Evolutionary conservation across 2,888 invertebrate species (phyloP).

Genomic region (Hypolimnas misippus): DNA sequence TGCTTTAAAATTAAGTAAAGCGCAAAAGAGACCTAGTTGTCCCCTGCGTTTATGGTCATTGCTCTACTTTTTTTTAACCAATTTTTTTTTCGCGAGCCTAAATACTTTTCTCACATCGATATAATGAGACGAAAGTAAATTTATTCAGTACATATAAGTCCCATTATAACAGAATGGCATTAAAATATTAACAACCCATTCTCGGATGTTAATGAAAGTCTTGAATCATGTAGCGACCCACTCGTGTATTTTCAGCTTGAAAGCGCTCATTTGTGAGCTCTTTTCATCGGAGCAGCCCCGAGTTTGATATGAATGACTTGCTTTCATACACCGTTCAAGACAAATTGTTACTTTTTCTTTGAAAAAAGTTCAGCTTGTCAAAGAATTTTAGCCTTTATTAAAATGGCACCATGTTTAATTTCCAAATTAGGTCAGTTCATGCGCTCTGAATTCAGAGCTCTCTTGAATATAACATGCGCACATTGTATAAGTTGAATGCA

Average conservation of each 20-base stretch:
- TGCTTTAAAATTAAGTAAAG: no score
- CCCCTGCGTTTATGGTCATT: no score
- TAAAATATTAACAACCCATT: background rate
- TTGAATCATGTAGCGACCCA: constrained; percentile 18
- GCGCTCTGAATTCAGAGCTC: background rate
- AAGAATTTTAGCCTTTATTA: background rate
- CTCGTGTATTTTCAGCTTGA: constrained; percentile 18
- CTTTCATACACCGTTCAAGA: constrained; percentile 18
- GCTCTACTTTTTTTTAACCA: no score
- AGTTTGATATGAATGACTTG: constrained; percentile 28
- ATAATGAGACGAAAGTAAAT: no score
- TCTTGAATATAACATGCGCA: background rate
- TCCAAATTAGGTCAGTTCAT: background rate
- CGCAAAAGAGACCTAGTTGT: no score
- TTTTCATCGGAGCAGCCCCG: constrained; percentile 19
- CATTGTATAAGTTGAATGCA: background rate
- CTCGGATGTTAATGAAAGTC: constrained; percentile 21
- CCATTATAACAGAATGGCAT: no score
- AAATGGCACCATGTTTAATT: background rate
- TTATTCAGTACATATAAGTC: no score
- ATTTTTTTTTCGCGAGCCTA: no score
- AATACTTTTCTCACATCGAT: no score
- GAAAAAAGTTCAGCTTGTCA: background rate
- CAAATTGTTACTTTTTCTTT: constrained; percentile 11
- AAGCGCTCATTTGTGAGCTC: constrained; percentile 24